Evolutionary conservation across 2,113 vertebrate genomes (phyloP), one percentile per base, ranked within the genome.

Genomic region (Cisticola juncidis): DNA sequence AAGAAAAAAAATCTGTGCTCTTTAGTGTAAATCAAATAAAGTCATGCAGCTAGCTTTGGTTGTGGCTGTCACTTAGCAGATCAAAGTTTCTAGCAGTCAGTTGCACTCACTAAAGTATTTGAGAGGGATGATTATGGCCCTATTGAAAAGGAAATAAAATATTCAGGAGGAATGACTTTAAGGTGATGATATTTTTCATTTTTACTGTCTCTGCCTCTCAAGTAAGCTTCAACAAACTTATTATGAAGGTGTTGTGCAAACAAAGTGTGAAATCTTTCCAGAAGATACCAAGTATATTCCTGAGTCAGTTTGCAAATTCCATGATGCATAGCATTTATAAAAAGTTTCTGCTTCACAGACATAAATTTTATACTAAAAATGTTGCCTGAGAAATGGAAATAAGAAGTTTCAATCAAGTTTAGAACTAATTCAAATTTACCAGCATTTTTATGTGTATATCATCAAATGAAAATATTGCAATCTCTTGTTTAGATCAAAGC

Each of bases 391-490:
- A 91, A 89, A 71, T 89, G 69, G 35, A 97, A 97, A 94, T 94
- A 71, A 84, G 60, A 84, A 77, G 42, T 91, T 94, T 91, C 84
- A 92, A 84, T 79, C 83, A 95, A 86, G 56, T 74, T 86, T 92
- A 81, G 35, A 95, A 89, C 72, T 60, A 92, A 87, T 89, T 94
- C 87, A 89, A 84, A 91, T 92, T 91, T 95, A 74, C 35, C 86
- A 86, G 69, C 56, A 81, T 48, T 91, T 96, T 94, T 89, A 95
- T 84, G 72, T 81, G 79, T 61, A 64, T 71, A 65, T 71, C 80
- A 84, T 84, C 51, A 94, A 94, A 94, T 74, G 23, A 92, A 58
- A 86, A 16, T 71, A 91, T 26, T 92, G 13, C 47, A 89, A 60
- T 47, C 21, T 74, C 42, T 74, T 69, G 33, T 62, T 92, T 91